Percentiles rank a stretch among this genome's conserved stretches.
Conservation (phyloP, 1,140 invertebrate species). For the Acromyrmex echinatior region DNA sequence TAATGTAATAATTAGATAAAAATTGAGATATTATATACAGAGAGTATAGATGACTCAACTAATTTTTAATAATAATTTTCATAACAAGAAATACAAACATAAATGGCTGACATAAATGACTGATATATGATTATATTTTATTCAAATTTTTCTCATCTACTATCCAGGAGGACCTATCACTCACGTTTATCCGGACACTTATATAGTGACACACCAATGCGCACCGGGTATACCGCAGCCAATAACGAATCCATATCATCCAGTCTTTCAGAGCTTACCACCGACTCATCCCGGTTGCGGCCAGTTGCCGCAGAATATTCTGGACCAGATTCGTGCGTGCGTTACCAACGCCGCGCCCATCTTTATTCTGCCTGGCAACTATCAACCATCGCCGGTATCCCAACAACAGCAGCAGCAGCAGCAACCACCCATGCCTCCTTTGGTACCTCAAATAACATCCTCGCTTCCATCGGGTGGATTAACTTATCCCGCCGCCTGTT, state of each 20-base stretch:
- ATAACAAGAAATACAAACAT: not conserved
- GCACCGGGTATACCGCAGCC: not conserved
- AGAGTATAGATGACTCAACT: too few relatives aligned
- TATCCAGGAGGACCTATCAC: constrained; percentile 12
- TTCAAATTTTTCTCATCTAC: not conserved
- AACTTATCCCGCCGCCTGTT: constrained; percentile 14
- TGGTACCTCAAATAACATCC: not conserved
- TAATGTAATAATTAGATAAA: not conserved
- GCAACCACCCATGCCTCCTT: constrained; percentile 3
- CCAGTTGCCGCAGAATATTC: constrained; percentile 67
- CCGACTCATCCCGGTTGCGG: constrained; percentile 53
- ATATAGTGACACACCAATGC: constrained; percentile 51
- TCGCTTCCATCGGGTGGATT: constrained; percentile 22
- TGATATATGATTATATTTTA: not conserved
- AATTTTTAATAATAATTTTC: not conserved
- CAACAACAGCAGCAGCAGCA: constrained; percentile 30
- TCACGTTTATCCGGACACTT: constrained; percentile 49
- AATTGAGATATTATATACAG: not conserved
- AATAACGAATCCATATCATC: constrained; percentile 7
- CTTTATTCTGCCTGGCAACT: constrained; percentile 81
- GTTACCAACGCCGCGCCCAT: constrained; percentile 77
- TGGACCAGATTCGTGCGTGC: constrained; percentile 79
- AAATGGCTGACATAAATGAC: not conserved
- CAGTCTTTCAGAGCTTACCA: constrained; percentile 12
- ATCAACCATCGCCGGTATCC: constrained; percentile 57